Percentiles rank a stretch among this genome's conserved stretches.
These are phyloP conservation scores for Tachycineta bicolor DNA, from an alignment of 2,113 vertebrate species.

Conservation along the genomic window DNA sequence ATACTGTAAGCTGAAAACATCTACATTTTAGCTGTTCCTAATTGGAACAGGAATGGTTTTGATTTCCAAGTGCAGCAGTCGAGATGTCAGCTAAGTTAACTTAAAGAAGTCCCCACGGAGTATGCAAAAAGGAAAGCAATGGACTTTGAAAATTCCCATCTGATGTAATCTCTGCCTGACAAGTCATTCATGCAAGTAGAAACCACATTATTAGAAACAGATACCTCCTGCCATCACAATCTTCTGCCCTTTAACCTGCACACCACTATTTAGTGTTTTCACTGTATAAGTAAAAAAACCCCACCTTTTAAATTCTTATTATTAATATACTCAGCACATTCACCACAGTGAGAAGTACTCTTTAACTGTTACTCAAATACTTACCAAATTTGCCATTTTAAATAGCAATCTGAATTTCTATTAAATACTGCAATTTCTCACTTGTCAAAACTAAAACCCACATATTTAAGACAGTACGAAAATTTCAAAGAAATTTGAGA, in stretches of 20 bases:
- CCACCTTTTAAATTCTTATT: background rate
- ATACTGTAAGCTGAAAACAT: background rate
- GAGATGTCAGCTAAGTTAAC: background rate
- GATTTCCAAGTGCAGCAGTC: background rate
- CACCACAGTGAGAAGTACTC: background rate
- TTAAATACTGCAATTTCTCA: background rate
- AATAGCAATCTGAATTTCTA: background rate
- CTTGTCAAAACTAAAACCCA: background rate
- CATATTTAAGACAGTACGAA: background rate
- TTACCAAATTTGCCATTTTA: background rate
- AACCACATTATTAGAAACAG: background rate
- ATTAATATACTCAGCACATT: background rate
- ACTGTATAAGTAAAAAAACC: background rate
- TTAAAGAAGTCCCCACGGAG: background rate
- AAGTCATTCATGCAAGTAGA: background rate
- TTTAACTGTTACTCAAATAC: background rate
- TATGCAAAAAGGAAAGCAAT: background rate
- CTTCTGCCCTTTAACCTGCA: background rate
- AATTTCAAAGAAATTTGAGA: background rate
- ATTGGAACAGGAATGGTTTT: background rate
- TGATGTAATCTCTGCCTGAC: background rate
- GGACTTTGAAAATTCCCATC: background rate
- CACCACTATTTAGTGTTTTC: background rate
- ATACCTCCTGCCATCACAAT: background rate
- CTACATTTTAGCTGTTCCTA: background rate